Percentiles rank a stretch among this genome's conserved stretches.
phyloP scores from a whole-genome alignment of 1,140 invertebrate genomes.

The Drosophila busckii region DNA sequence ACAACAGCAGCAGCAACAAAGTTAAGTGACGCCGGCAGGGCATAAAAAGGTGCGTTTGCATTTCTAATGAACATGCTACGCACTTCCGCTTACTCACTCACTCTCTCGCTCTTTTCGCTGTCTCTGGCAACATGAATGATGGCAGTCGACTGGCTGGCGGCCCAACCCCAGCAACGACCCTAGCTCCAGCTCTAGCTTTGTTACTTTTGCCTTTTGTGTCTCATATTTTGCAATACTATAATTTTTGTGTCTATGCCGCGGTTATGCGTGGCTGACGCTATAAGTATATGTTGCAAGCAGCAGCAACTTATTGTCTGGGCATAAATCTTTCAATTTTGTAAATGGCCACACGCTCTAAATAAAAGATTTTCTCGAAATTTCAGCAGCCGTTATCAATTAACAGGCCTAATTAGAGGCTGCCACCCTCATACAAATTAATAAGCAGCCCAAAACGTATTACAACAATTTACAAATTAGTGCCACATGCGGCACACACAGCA shows the following conservation, averaged over 20 bases:
- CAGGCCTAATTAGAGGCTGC: constrained; percentile 49
- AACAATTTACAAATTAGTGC: constrained; percentile 76
- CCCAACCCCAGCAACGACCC: constrained; percentile 3
- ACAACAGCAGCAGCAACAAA: constrained; percentile 14
- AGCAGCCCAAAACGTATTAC: constrained; percentile 47
- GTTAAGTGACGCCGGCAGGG: constrained; percentile 8
- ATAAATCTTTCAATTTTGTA: constrained; percentile 60
- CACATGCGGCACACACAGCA: constrained; percentile 57
- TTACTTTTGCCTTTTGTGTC: constrained; percentile 53
- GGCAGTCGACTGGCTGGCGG: constrained; percentile 30
- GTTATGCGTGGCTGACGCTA: constrained; percentile 64
- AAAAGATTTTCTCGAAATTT: too few relatives aligned
- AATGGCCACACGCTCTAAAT: constrained; percentile 11
- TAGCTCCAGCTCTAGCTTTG: constrained; percentile 8
- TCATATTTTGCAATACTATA: constrained; percentile 72
- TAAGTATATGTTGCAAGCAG: constrained; percentile 15
- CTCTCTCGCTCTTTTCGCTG: too few relatives aligned
- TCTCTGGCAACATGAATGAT: constrained; percentile 74
- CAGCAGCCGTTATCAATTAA: constrained; percentile 59
- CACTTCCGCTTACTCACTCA: constrained; percentile 60
- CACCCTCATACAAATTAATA: constrained; percentile 71
- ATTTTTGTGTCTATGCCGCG: constrained; percentile 40
- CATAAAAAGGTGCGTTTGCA: constrained; percentile 71
- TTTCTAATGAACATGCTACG: constrained; percentile 77
- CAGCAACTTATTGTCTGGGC: constrained; percentile 10